phyloP scores from a whole-genome alignment of 1,140 invertebrate species.

The Brachionus angularis region DNA sequence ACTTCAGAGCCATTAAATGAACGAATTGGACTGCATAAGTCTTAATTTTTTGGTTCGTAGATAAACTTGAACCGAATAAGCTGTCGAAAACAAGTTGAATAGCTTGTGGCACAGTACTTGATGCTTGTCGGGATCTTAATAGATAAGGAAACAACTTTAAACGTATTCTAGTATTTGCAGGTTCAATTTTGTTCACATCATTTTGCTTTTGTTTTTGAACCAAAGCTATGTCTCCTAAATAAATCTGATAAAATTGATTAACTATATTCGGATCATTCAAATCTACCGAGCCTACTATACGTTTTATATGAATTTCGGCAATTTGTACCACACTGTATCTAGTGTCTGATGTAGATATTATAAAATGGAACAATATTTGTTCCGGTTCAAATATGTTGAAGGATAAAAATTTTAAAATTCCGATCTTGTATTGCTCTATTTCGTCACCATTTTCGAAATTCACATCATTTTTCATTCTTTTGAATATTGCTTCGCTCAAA shows the following conservation, averaged over 20 bases:
- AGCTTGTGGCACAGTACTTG: conserved; percentile 71
- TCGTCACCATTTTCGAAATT: conserved; percentile 13
- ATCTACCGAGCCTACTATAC: conserved; percentile 38
- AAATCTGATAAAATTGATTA: conserved; percentile 20
- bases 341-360: conserved; percentile 79
- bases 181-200: conserved; percentile 52
- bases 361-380: conserved; percentile 71
- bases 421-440: conserved; percentile 22
- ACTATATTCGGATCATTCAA: conserved; percentile 36
- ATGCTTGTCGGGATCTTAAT: conserved; percentile 71
- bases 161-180: conserved; percentile 73
- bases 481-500: conserved; percentile 72
- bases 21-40: conserved; percentile 75
- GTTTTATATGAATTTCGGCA: conserved; percentile 37
- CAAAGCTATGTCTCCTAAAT: background rate
- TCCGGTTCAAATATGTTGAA: conserved; percentile 70
- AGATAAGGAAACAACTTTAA: conserved; percentile 79
- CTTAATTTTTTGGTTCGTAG: conserved; percentile 76
- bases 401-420: conserved; percentile 73
- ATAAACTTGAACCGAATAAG: conserved; percentile 67
- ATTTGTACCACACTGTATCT: conserved; percentile 57
- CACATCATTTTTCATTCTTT: conserved; percentile 71
- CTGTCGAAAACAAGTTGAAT: conserved; percentile 81
- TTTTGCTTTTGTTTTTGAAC: background rate
- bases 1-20: conserved; percentile 73